Conservation (phyloP, 2,888 invertebrate species). For the Callosobruchus maculatus region DNA sequence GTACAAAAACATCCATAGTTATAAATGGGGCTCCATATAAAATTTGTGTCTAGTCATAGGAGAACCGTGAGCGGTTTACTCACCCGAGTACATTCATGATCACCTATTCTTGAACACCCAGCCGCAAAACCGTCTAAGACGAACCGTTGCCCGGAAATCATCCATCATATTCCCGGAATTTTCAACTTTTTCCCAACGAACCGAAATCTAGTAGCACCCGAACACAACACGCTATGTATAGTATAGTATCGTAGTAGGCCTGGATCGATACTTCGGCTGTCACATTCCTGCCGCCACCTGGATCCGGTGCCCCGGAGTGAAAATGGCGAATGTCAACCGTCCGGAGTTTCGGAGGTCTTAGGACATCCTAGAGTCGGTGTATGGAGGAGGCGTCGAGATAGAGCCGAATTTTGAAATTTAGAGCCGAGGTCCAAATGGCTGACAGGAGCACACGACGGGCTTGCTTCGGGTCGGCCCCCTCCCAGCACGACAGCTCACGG, state of each 20-base stretch:
- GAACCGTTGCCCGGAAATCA: slow-evolving; percentile 35
- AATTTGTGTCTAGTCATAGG: not conserved
- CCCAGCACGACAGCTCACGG: slow-evolving; percentile 29
- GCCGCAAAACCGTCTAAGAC: slow-evolving; percentile 38
- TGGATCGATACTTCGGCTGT: slow-evolving; percentile 6
- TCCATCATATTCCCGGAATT: slow-evolving; percentile 35
- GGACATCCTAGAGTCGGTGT: not conserved
- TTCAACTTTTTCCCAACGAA: slow-evolving; percentile 1
- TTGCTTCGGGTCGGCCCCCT: slow-evolving; percentile 34
- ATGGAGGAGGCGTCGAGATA: not conserved
- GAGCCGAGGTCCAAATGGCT: slow-evolving; percentile 22
- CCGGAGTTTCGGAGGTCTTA: not conserved
- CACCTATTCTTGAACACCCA: slow-evolving; percentile 42
- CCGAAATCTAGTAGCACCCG: slow-evolving; percentile 15
- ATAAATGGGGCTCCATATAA: not conserved
- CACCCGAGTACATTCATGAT: slow-evolving; percentile 41
- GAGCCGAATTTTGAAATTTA: slow-evolving; percentile 34
- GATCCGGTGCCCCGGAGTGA: slow-evolving; percentile 9
- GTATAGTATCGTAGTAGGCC: slow-evolving; percentile 17
- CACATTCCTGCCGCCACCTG: slow-evolving; percentile 1
- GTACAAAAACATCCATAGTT: no score
- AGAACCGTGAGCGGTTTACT: not conserved
- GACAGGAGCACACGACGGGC: not conserved
- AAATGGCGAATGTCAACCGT: not conserved
- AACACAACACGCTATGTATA: slow-evolving; percentile 16